These are phyloP conservation scores for Cryptocheilus praepositus DNA, from an alignment of 2,888 invertebrate species.

Conservation along the genomic window DNA sequence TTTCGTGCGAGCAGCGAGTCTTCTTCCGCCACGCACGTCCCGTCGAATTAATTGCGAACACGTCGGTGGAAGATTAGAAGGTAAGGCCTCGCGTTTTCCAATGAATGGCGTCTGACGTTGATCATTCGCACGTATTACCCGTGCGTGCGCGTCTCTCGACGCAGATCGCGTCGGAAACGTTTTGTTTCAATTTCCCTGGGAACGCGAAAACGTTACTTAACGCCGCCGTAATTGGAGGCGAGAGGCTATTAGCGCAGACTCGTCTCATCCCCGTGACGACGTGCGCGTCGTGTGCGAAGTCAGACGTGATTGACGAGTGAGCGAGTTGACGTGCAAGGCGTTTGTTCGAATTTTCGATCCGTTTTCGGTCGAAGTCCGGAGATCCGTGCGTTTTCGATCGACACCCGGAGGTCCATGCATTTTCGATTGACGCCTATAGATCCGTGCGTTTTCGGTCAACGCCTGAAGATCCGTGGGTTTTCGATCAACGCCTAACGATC, in stretches of 20 bases:
- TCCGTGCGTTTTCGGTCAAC: no score
- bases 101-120: background rate
- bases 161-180: background rate
- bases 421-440: no score
- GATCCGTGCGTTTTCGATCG: no score
- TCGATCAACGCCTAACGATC: no score
- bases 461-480: no score
- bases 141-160: background rate
- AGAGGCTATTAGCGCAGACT: no score
- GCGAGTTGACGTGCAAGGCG: no score
- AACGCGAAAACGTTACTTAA: background rate
- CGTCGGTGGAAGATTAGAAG: slow-evolving; percentile 1
- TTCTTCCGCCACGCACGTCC: background rate
- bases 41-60: slow-evolving; percentile 22
- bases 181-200: slow-evolving; percentile 7
- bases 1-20: background rate
- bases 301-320: background rate
- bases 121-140: slow-evolving; percentile 1
- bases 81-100: background rate
- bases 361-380: no score
- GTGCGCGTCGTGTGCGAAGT: background rate
- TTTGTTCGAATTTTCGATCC: no score
- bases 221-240: background rate
- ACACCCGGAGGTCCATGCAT: no score
- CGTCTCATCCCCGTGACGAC: slow-evolving; percentile 14